These are phyloP conservation scores for Brachypalpus laphriformis DNA, from an alignment of 2,888 invertebrate species.

Conservation along the genomic window DNA sequence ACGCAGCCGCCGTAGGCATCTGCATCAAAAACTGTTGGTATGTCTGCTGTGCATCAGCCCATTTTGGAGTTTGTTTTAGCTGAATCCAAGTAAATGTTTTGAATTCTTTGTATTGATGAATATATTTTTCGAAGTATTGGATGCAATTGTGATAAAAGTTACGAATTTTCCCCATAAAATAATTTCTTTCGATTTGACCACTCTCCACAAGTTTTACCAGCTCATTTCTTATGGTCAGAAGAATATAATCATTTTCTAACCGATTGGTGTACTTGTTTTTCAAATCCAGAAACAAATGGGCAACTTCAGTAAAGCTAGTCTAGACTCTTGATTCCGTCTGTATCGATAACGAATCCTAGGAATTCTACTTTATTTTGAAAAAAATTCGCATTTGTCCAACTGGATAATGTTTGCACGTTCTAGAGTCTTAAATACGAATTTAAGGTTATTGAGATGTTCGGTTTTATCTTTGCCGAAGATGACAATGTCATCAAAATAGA, in stretches of 20 bases:
- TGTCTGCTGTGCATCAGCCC: slow-evolving; percentile 13
- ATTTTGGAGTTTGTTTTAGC: slow-evolving; percentile 17
- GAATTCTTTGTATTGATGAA: slow-evolving; percentile 6
- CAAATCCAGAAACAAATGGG: slow-evolving; percentile 12
- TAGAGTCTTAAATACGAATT: too few species aligned
- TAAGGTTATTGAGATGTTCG: too few species aligned
- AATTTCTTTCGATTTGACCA: slow-evolving; percentile 4
- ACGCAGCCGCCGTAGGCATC: neutral
- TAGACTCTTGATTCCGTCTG: too few species aligned
- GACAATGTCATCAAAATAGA: too few species aligned
- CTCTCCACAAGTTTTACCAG: slow-evolving; percentile 3
- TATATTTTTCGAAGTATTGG: slow-evolving; percentile 23
- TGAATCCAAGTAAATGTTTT: slow-evolving; percentile 19
- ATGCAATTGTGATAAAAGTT: slow-evolving; percentile 11
- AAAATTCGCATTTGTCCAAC: too few species aligned
- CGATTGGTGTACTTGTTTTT: slow-evolving; percentile 8
- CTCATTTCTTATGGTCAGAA: neutral
- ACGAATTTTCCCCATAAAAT: slow-evolving; percentile 14
- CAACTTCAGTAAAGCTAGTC: too few species aligned
- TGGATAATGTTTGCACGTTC: too few species aligned
- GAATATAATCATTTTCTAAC: slow-evolving; percentile 19
- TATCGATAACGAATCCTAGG: too few species aligned
- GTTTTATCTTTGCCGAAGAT: too few species aligned
- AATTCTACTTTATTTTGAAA: too few species aligned
- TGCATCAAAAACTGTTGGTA: neutral